phyloP scores from a whole-genome alignment of 2,113 vertebrate genomes.

The Recurvirostra avosetta region DNA sequence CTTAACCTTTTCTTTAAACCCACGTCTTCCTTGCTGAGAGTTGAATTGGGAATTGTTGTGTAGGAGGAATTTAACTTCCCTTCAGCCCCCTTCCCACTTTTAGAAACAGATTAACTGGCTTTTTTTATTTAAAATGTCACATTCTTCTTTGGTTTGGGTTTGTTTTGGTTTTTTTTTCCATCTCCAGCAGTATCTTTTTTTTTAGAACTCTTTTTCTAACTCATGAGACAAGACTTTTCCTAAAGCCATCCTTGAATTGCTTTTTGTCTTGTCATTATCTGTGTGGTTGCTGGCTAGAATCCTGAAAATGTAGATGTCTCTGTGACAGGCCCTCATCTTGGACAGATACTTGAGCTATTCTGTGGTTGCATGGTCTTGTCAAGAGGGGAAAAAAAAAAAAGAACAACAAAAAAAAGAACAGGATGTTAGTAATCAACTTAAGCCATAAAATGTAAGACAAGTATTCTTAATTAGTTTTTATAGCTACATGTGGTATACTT shows the following conservation, averaged over 20 bases:
- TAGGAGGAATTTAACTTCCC: background rate
- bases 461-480: background rate
- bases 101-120: background rate
- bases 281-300: background rate
- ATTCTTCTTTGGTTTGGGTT: background rate
- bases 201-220: background rate
- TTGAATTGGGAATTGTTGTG: background rate
- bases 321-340: background rate
- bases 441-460: background rate
- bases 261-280: background rate
- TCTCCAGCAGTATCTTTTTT: background rate
- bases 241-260: background rate
- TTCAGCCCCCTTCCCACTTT: background rate
- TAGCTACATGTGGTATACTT: background rate
- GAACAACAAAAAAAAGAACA: background rate
- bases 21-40: background rate
- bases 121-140: background rate
- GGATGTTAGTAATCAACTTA: background rate
- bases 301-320: background rate
- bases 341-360: background rate
- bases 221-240: background rate
- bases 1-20: background rate
- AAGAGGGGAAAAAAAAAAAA: background rate
- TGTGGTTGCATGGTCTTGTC: background rate
- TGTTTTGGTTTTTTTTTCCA: background rate